Evolutionary conservation across 2,888 invertebrate species (phyloP).

Genomic region (Dicycla oo): DNA sequence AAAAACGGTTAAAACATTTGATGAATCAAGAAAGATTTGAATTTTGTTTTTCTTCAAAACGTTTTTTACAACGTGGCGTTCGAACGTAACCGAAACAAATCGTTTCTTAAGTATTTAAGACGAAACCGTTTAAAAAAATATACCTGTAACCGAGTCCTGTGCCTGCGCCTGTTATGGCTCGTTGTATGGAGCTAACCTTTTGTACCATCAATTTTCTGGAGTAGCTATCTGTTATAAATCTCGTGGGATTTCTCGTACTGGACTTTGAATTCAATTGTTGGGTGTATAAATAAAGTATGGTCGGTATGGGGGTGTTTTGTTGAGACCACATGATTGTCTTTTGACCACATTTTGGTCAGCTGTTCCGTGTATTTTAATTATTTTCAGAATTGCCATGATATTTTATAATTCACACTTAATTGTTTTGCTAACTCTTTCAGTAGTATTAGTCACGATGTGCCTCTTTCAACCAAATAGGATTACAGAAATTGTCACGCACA

Average conservation of each 20-base stretch:
- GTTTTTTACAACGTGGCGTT: too few species aligned
- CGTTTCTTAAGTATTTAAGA: too few species aligned
- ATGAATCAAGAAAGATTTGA: too few species aligned
- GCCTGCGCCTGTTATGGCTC: background rate
- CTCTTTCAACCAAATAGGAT: background rate
- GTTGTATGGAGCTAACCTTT: background rate
- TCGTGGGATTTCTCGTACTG: conserved; percentile 57
- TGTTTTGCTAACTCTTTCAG: background rate
- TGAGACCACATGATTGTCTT: conserved; percentile 43
- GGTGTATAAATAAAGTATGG: background rate
- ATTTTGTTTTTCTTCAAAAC: too few species aligned
- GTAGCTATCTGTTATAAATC: conserved; percentile 56
- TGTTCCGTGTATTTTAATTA: background rate
- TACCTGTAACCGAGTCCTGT: too few species aligned
- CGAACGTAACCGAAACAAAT: too few species aligned
- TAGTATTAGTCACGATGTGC: background rate
- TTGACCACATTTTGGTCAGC: conserved; percentile 26
- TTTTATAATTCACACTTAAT: background rate
- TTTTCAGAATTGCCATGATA: background rate
- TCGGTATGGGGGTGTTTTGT: conserved; percentile 22
- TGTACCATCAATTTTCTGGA: background rate
- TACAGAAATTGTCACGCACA: too few species aligned
- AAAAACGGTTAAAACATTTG: too few species aligned
- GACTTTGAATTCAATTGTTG: conserved; percentile 62
- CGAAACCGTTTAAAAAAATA: too few species aligned